Evolutionary conservation across 2,113 vertebrate genomes (phyloP).

Genomic region (Solenodon paradoxus): DNA sequence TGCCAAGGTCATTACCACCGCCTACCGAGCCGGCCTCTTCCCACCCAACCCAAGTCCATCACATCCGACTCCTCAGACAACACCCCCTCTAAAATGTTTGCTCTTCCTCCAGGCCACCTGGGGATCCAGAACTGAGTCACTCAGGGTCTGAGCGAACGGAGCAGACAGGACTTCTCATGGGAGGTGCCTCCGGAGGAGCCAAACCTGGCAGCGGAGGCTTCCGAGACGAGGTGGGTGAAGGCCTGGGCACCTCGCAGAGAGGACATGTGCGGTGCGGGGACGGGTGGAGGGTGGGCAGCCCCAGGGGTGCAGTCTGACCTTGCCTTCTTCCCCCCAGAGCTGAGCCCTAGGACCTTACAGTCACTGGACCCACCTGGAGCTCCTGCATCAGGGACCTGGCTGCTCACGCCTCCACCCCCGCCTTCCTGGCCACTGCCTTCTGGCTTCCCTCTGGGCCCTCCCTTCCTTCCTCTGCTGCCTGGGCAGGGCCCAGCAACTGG

Average conservation of each 20-base stretch:
- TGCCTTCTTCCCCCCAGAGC: constrained; percentile 32
- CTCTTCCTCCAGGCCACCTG: constrained; percentile 27
- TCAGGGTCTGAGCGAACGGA: background rate
- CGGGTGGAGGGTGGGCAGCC: accelerated
- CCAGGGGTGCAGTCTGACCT: background rate
- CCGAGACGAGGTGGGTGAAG: constrained; percentile 65
- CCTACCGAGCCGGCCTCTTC: no score
- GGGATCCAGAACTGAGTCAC: constrained; percentile 59
- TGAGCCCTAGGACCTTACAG: background rate
- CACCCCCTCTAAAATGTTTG: no score
- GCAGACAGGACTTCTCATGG: constrained; percentile 54
- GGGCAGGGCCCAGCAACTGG: background rate
- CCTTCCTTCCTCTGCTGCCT: constrained; percentile 71
- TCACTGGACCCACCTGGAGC: background rate
- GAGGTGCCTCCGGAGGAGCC: constrained; percentile 40
- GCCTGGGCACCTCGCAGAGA: background rate
- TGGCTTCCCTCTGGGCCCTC: constrained; percentile 28
- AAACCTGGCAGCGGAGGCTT: constrained; percentile 32
- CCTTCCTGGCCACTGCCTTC: background rate
- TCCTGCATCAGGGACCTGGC: background rate
- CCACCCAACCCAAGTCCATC: no score
- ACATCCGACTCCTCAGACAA: background rate
- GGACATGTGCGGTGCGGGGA: background rate
- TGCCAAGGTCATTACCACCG: background rate
- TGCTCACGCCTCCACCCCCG: background rate